Conservation (phyloP, 2,113 vertebrate genomes). For the Melanerpes aurifrons region DNA sequence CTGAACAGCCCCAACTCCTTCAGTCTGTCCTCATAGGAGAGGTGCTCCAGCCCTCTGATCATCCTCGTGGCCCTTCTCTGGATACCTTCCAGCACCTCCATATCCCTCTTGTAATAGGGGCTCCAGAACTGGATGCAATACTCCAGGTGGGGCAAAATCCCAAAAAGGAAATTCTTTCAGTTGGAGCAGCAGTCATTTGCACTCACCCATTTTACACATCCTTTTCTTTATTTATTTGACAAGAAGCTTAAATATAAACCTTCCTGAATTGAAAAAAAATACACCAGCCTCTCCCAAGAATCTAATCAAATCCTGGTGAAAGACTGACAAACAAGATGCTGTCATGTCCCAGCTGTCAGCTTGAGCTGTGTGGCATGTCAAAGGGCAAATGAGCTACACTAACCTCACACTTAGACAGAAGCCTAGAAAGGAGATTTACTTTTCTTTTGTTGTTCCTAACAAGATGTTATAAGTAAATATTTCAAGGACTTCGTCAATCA, state of each 20-base stretch:
- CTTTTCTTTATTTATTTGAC: neutral
- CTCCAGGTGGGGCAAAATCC: neutral
- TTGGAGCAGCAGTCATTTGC: neutral
- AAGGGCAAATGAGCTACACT: neutral
- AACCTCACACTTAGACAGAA: neutral
- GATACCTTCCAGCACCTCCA: too few relatives aligned
- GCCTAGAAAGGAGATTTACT: neutral
- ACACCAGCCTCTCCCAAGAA: neutral
- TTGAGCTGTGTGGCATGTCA: neutral
- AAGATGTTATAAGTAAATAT: neutral
- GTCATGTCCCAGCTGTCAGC: neutral
- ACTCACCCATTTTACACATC: accelerated
- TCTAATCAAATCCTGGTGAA: neutral
- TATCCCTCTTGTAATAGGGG: too few relatives aligned
- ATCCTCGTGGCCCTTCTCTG: too few relatives aligned
- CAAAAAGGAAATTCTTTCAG: neutral
- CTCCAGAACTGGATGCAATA: too few relatives aligned
- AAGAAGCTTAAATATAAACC: neutral
- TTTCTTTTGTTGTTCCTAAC: neutral
- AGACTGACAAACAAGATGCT: conserved; percentile 8
- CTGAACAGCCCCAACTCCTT: too few relatives aligned
- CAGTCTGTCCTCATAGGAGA: too few relatives aligned
- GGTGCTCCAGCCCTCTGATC: too few relatives aligned
- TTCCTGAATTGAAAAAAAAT: neutral
- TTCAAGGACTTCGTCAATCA: neutral